phyloP scores from a whole-genome alignment of 2,113 vertebrate species.

The Campylomormyrus numenius region DNA sequence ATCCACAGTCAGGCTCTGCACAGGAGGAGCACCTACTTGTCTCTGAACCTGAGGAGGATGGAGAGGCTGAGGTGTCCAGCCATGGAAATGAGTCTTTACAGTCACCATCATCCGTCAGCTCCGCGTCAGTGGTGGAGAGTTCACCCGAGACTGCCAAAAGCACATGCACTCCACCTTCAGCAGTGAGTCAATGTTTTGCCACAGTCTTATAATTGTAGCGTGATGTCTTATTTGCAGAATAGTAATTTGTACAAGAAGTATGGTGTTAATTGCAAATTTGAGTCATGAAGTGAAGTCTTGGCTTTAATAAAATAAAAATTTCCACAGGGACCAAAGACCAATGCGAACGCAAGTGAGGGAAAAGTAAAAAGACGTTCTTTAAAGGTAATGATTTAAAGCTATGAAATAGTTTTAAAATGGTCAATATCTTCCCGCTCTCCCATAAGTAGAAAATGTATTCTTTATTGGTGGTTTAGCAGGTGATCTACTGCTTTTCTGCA shows the following conservation, averaged over 20 bases:
- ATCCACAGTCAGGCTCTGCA: conserved; percentile 22
- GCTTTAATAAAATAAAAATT: not conserved
- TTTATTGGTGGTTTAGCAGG: not conserved
- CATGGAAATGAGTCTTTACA: conserved; percentile 62
- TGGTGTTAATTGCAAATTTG: not conserved
- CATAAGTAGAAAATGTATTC: not conserved
- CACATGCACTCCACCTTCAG: conserved; percentile 35
- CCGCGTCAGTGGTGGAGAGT: conserved; percentile 55
- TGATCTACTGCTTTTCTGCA: not conserved
- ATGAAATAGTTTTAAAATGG: not conserved
- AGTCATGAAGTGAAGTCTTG: not conserved
- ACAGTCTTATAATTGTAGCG: not conserved
- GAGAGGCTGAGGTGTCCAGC: conserved; percentile 48
- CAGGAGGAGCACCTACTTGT: conserved; percentile 27
- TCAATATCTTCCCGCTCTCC: not conserved
- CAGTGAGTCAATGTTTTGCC: conserved; percentile 42
- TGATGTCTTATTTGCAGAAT: not conserved
- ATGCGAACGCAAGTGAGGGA: conserved; percentile 44
- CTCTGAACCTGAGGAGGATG: conserved; percentile 23
- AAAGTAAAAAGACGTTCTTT: conserved; percentile 52
- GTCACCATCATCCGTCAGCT: conserved; percentile 62
- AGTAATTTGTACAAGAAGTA: not conserved
- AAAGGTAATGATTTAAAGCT: conserved; percentile 46
- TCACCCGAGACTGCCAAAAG: conserved; percentile 67
- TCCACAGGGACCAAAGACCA: conserved; percentile 45